Evolutionary conservation across 2,797 vertebrate genomes (phyloP), one percentile per base, ranked within the genome.

Genomic region (Eupleurogrammus muticus): DNA sequence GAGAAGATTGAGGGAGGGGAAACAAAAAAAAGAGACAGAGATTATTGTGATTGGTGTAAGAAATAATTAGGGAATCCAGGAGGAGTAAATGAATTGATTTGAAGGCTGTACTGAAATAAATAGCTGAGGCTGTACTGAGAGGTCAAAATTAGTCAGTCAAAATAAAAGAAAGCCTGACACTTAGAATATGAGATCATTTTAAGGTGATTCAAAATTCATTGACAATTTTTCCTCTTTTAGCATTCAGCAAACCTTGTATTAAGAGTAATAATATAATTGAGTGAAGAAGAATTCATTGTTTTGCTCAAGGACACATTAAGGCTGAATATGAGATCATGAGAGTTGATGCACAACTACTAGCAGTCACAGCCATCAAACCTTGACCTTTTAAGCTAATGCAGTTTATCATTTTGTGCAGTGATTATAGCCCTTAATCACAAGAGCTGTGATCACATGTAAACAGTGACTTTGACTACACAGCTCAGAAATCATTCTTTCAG

Each of bases 21-120:
- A 20, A 5, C 35, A 17, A 51, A 14, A 40, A 42, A 66, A 51
- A 49, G 20, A n/a, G 58, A 20, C 17, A 48, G 16, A 50, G 19
- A 36, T 48, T 47, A 44, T 35, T 17, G 52, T 51, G 48, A 50
- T 59, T 65, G 47, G 60, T 70, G 50, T 34, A 57, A 28, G 62
- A 56, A 70, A 60, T 54, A 73, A 70, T 63, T 64, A 66, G 7
- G 65, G 23, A 35, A 61, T 16, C 44, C 35, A 12, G 28, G 21
- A 44, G 9, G 32, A 64, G 34, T 38, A 54, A 19, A 28, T 6
- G 6, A 28, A n/a, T n/a, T n/a, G 28, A 28, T 3, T 28, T 28
- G 28, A 28, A 28, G 28, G 28, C 28, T 28, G 28, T 28, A 6
- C 28, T 28, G 16, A 57, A 12, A 60, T 20, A 16, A 50, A 38